Conservation (phyloP, 2,113 vertebrate species). For the Rhagologus leucostigma region DNA sequence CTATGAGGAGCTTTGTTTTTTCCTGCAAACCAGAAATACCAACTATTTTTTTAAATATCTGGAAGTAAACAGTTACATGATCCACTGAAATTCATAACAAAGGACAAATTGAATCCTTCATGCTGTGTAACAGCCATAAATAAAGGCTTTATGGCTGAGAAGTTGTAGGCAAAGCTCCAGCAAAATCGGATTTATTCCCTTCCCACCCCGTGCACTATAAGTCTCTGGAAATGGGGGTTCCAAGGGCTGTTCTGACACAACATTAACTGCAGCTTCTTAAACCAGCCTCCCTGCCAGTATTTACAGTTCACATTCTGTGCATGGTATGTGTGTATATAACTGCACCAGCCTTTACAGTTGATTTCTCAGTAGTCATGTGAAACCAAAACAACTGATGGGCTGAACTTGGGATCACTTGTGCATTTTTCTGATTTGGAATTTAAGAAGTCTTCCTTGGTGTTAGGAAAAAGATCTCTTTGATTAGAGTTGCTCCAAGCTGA, state of each 20-base stretch:
- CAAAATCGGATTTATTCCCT: conserved; percentile 51
- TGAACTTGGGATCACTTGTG: neutral
- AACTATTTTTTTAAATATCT: neutral
- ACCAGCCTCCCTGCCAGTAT: conserved; percentile 50
- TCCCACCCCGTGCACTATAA: neutral
- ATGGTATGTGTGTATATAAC: conserved; percentile 16
- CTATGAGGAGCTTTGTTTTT: neutral
- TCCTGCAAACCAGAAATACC: neutral
- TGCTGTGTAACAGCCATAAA: conserved; percentile 58
- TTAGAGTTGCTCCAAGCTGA: neutral
- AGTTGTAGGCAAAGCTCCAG: conserved; percentile 55
- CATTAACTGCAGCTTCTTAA: conserved; percentile 43
- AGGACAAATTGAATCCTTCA: conserved; percentile 64
- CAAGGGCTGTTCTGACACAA: conserved; percentile 45
- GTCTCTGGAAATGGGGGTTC: conserved; percentile 54
- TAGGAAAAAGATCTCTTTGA: neutral
- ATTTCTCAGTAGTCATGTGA: conserved; percentile 63
- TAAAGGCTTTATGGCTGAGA: conserved; percentile 61
- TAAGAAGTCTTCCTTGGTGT: neutral
- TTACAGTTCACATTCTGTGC: conserved; percentile 45
- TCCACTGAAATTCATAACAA: conserved; percentile 58
- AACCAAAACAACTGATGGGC: conserved; percentile 52
- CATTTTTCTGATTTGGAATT: neutral
- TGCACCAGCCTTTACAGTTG: conserved; percentile 51
- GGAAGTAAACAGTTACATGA: conserved; percentile 61